phyloP scores from a whole-genome alignment of 2,113 vertebrate species.

The Lamprotornis superbus region DNA sequence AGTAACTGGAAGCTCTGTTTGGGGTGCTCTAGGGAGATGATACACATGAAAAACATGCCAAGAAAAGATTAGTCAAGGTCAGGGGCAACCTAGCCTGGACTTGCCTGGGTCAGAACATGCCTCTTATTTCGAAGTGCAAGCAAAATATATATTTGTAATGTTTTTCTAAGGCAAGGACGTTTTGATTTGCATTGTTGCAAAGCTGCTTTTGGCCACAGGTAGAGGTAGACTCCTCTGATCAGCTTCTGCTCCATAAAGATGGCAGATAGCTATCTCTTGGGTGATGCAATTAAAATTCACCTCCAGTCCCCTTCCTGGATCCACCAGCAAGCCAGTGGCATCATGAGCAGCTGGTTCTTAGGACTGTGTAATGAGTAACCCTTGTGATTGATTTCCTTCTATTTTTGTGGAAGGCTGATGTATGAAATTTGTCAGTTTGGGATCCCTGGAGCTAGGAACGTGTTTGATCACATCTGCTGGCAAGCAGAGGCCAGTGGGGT shows the following conservation, averaged over 20 bases:
- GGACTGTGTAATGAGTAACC: background rate
- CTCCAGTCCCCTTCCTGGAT: background rate
- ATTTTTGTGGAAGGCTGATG: background rate
- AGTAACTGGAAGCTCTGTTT: background rate
- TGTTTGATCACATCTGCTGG: background rate
- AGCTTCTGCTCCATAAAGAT: background rate
- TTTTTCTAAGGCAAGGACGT: background rate
- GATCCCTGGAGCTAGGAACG: background rate
- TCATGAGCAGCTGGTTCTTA: background rate
- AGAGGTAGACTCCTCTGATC: background rate
- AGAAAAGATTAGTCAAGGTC: constrained; percentile 36
- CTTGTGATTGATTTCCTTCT: background rate
- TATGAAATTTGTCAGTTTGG: background rate
- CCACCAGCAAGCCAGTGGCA: background rate
- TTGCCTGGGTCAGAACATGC: constrained; percentile 32
- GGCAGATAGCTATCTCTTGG: background rate
- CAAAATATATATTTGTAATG: background rate
- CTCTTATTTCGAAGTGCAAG: background rate
- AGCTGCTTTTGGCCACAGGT: background rate
- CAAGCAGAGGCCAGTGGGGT: background rate
- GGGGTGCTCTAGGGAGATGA: constrained; percentile 15
- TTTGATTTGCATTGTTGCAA: background rate
- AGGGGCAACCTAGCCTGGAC: constrained; percentile 1
- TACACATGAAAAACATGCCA: background rate
- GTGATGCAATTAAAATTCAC: background rate